Percentiles rank a stretch among this genome's conserved stretches.
These are phyloP conservation scores for Cheilinus undulatus DNA, from an alignment of 2,113 vertebrate species.

Conservation along the genomic window DNA sequence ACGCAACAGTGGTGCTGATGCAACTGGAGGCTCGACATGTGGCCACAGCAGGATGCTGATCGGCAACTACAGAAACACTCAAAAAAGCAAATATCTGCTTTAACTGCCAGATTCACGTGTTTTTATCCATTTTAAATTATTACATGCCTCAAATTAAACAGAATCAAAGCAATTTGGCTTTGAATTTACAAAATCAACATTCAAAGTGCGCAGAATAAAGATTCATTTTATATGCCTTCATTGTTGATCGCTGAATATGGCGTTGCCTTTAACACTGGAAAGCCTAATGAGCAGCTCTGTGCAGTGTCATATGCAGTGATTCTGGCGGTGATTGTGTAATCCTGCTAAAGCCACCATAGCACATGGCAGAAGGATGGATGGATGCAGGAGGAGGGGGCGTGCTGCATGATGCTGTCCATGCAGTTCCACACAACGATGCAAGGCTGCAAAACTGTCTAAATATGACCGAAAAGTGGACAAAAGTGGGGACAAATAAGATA, in stretches of 20 bases:
- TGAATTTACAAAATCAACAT: neutral
- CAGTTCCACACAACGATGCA: neutral
- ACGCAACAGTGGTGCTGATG: conserved; percentile 57
- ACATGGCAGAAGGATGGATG: conserved; percentile 4
- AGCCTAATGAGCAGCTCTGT: too few species aligned
- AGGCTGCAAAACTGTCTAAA: too few species aligned
- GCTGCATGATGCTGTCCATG: neutral
- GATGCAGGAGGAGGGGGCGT: neutral
- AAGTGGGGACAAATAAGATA: neutral
- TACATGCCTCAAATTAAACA: neutral
- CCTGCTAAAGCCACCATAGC: neutral
- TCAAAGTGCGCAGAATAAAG: neutral
- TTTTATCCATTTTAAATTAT: neutral
- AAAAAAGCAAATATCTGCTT: neutral
- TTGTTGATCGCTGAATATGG: too few species aligned
- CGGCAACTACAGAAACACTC: neutral
- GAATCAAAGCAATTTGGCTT: neutral
- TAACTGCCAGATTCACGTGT: too few species aligned
- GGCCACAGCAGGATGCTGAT: neutral
- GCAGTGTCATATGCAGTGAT: neutral
- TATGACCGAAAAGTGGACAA: neutral
- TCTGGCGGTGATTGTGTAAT: conserved; percentile 24
- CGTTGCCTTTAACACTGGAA: too few species aligned
- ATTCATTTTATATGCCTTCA: too few species aligned
- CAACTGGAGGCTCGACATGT: conserved; percentile 28